Conservation (phyloP, 2,797 vertebrate genomes). For the Poeciliopsis turneri region DNA sequence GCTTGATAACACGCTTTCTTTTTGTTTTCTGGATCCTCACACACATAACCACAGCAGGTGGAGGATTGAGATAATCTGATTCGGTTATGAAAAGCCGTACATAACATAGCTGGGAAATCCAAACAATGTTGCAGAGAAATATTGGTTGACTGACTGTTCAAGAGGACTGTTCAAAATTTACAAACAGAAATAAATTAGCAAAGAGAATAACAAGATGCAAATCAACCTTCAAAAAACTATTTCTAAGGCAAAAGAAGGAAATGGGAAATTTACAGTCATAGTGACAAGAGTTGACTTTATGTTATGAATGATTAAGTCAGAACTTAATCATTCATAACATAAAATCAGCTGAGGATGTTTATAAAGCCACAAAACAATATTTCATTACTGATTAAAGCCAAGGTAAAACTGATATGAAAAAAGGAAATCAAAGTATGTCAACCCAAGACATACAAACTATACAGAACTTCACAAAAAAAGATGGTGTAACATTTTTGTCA, state of each 20-base stretch:
- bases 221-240: constrained; percentile 25
- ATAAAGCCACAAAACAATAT: not conserved
- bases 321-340: not conserved
- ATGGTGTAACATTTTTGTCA: not conserved
- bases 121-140: constrained; percentile 22
- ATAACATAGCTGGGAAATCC: constrained; percentile 10
- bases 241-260: constrained; percentile 12
- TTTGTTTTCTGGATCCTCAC: constrained; percentile 22
- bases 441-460: not conserved
- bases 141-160: constrained; percentile 6
- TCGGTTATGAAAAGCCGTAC: constrained; percentile 17
- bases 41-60: constrained; percentile 55
- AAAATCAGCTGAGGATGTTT: not conserved
- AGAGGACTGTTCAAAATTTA: constrained; percentile 2
- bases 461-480: not conserved
- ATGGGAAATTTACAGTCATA: constrained; percentile 15
- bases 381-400: not conserved
- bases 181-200: constrained; percentile 45
- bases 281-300: not conserved
- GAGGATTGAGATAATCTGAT: constrained; percentile 67
- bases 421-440: too few relatives aligned
- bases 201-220: constrained; percentile 13
- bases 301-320: not conserved
- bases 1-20: constrained; percentile 61
- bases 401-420: not conserved